Evolutionary conservation across 2,113 vertebrate species (phyloP).

Genomic region (western clawed frog (Xenopus tropicalis)): UCB_Xtro_10.0 CM004446.2:78567001-78567500

Average conservation of each 20-base stretch:
- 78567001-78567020: constrained; percentile 76
- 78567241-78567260: constrained; percentile 55
- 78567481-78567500: neutral
- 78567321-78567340: no score
- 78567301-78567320: no score
- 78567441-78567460: neutral
- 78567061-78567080: constrained; percentile 77
- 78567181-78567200: constrained; percentile 52
- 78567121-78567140: constrained; percentile 69
- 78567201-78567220: constrained; percentile 55
- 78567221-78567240: constrained; percentile 56
- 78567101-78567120: constrained; percentile 75
- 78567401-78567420: neutral
- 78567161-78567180: constrained; percentile 60
- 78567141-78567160: constrained; percentile 54
- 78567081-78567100: constrained; percentile 74
- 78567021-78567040: constrained; percentile 78
- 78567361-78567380: neutral
- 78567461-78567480: neutral
- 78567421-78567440: neutral
- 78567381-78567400: neutral
- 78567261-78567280: constrained; percentile 57
- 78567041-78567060: constrained; percentile 71
- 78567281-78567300: neutral
- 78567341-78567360: no score